These are phyloP conservation scores for Tetraneura akinire DNA, from an alignment of 1,140 invertebrate species.

Conservation along the genomic window DNA sequence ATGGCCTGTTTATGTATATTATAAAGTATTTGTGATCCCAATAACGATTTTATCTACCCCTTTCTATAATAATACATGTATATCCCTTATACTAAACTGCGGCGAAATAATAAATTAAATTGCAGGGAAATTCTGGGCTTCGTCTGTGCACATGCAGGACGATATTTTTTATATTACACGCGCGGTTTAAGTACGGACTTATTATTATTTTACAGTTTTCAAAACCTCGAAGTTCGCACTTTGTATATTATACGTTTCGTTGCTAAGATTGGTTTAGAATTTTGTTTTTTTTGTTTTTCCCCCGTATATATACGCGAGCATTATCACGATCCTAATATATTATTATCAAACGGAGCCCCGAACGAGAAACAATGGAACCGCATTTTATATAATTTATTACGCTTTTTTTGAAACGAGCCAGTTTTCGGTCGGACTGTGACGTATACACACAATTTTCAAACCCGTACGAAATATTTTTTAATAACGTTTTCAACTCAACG, in stretches of 20 bases:
- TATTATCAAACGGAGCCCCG: neutral
- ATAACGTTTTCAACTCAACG: too few relatives aligned
- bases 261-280: neutral
- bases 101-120: too few relatives aligned
- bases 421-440: neutral
- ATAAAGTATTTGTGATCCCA: too few relatives aligned
- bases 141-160: neutral
- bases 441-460: neutral
- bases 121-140: too few relatives aligned
- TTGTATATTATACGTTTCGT: too few relatives aligned
- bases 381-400: neutral
- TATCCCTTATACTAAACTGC: too few relatives aligned
- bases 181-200: neutral
- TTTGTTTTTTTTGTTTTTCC: neutral
- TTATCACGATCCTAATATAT: conserved; percentile 6
- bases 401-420: neutral
- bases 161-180: neutral
- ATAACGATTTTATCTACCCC: too few relatives aligned
- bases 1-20: too few relatives aligned
- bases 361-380: neutral
- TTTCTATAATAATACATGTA: too few relatives aligned
- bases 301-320: too few relatives aligned
- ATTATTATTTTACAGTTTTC: neutral
- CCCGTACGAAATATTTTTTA: neutral
- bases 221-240: conserved; percentile 1